Evolutionary conservation across 2,797 vertebrate genomes (phyloP).

Genomic region (Propithecus deckenii): DNA sequence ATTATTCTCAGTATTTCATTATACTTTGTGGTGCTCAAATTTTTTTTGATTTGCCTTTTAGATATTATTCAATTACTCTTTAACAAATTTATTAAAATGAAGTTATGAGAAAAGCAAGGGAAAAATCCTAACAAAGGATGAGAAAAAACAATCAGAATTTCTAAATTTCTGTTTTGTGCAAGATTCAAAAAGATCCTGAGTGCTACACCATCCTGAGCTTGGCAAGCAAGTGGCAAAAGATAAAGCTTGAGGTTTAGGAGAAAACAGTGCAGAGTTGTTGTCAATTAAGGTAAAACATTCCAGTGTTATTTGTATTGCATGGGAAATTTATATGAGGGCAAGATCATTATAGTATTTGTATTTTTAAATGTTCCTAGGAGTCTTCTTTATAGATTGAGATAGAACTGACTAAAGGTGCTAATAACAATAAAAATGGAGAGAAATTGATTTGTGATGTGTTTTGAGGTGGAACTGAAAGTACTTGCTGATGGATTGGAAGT

Average conservation of each 20-base stretch:
- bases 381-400: neutral
- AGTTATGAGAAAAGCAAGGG: neutral
- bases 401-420: neutral
- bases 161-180: neutral
- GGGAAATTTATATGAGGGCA: neutral
- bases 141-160: neutral
- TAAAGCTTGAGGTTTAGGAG: neutral
- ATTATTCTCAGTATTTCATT: neutral
- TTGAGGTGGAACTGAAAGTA: neutral
- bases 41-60: neutral
- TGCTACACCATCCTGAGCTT: neutral
- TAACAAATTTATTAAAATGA: neutral
- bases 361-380: neutral
- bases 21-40: neutral
- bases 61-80: neutral
- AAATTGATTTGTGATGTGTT: neutral
- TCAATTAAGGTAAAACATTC: neutral
- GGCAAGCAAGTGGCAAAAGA: neutral
- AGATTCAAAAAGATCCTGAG: neutral
- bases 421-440: neutral
- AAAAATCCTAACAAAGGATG: neutral
- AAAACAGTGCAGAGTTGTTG: neutral
- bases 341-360: neutral
- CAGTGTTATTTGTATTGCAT: neutral
- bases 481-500: neutral